Percentiles rank a stretch among this genome's conserved stretches.
Conservation (phyloP, 2,888 invertebrate species). For the Xanthorhoe designata region DNA sequence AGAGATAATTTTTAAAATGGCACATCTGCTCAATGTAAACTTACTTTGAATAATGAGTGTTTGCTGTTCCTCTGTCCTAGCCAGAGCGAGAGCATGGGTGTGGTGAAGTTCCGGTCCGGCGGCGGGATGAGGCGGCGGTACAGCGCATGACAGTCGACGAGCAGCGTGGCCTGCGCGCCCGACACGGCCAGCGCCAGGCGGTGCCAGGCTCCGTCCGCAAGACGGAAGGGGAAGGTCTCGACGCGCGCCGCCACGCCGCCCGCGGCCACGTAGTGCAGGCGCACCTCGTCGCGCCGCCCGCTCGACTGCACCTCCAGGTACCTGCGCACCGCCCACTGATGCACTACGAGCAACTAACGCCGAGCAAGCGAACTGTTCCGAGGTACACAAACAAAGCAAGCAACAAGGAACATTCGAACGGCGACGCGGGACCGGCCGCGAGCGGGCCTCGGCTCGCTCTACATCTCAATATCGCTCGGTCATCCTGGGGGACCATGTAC, state of each 20-base stretch:
- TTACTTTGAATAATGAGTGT: conserved; percentile 95
- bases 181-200: conserved; percentile 93
- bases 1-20: not conserved
- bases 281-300: conserved; percentile 94
- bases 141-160: conserved; percentile 94
- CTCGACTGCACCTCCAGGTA: conserved; percentile 96
- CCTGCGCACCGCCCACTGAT: conserved; percentile 82
- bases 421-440: conserved; percentile 68
- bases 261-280: conserved; percentile 92
- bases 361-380: conserved; percentile 80
- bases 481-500: conserved; percentile 85
- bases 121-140: conserved; percentile 92
- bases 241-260: conserved; percentile 87
- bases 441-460: conserved; percentile 81
- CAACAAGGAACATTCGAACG: conserved; percentile 76
- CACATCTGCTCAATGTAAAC: conserved; percentile 4
- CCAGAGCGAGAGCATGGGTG: conserved; percentile 92
- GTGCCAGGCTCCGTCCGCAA: conserved; percentile 96
- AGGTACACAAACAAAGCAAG: conserved; percentile 85
- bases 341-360: conserved; percentile 55
- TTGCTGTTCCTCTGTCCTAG: conserved; percentile 94
- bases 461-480: conserved; percentile 86
- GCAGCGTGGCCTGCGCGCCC: conserved; percentile 92
- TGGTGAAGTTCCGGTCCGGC: conserved; percentile 91
- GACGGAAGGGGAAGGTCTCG: conserved; percentile 94